Evolutionary conservation across 2,113 vertebrate genomes (phyloP), one percentile per base, ranked within the genome.

Genomic region (Verasper variegatus): DNA sequence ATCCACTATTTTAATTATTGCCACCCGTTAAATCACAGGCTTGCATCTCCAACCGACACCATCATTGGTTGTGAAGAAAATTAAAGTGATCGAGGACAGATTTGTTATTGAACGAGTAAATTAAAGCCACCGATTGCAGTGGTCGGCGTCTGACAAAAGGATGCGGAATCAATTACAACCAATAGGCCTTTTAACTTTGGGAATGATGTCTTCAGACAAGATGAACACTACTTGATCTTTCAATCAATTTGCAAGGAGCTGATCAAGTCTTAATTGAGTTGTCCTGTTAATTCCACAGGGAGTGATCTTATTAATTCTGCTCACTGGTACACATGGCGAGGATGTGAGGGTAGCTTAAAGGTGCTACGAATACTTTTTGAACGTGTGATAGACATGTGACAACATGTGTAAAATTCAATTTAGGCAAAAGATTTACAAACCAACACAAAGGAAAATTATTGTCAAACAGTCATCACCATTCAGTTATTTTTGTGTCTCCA

Each of bases 201-300:
- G 71, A 83, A 77, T 63, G 81, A 86, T 74, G 63, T 35, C 77
- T 79, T 78, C 79, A 85, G 81, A 88, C 78, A 87, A 87, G 81
- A 82, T 77, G 83, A 87, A 79, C 71, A 70, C 65, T 3, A 71
- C 75, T 87, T 89, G 82, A 91, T 89, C 86, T 86, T 68, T 68
- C 40, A 81, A 86, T 92, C 89, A 91, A 90, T 88, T 90, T 84
- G 74, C 72, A 52, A 83, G 52, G 72, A 85, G 76, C 75, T 92
- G 92, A 92, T 93, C 80, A 89, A 85, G 86, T 86, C 85, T 82
- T 92, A 92, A 92, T 93, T 91, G 92, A 92, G 81, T 90, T 90
- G 87, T 88, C 81, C 76, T 74, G 45, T 86, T 84, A 75, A 86
- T 85, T 86, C 89, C 72, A 51, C 75, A 20, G 84, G 71, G 86